Evolutionary conservation across 2,113 vertebrate genomes (phyloP).

Genomic region (Monarcha castaneiventris): DNA sequence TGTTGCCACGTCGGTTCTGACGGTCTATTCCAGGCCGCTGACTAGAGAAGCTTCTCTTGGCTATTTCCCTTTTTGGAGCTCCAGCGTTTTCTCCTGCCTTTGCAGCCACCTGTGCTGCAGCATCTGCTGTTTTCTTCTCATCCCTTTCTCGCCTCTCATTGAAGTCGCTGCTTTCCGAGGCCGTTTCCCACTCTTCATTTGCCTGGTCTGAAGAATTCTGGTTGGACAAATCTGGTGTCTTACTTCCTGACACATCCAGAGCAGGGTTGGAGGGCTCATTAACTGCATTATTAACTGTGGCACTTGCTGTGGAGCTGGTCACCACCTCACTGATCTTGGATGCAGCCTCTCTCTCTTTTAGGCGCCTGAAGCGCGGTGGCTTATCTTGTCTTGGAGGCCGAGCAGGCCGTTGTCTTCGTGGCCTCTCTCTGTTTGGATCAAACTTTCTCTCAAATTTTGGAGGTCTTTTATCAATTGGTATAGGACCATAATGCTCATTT

Average conservation of each 20-base stretch:
- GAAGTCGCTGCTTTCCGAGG: conserved; percentile 98
- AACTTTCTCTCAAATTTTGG: conserved; percentile 88
- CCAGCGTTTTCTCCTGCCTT: conserved; percentile 72
- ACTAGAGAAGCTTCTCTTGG: conserved; percentile 96
- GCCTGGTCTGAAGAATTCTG: conserved; percentile 99
- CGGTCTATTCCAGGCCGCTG: conserved; percentile 90
- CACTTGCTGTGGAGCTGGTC: conserved; percentile 33
- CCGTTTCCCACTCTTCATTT: conserved; percentile 98
- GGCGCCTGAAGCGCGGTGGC: conserved; percentile 90
- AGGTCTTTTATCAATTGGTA: conserved; percentile 78
- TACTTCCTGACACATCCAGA: conserved; percentile 82
- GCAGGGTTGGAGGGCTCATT: conserved; percentile 64
- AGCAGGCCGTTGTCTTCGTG: conserved; percentile 89
- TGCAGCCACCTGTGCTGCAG: conserved; percentile 68
- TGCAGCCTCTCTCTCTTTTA: conserved; percentile 89
- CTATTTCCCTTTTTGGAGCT: conserved; percentile 82
- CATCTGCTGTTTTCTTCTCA: conserved; percentile 85
- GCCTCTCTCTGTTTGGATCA: conserved; percentile 87
- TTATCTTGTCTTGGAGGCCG: conserved; percentile 96
- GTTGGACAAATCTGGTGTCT: conserved; percentile 96
- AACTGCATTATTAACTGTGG: conserved; percentile 48
- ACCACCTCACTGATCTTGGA: conserved; percentile 73
- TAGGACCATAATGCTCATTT: conserved; percentile 72
- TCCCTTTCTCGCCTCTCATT: conserved; percentile 95
- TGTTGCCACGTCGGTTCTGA: conserved; percentile 89